Evolutionary conservation across 2,113 vertebrate species (phyloP).

Genomic region (Notechis scutatus): DNA sequence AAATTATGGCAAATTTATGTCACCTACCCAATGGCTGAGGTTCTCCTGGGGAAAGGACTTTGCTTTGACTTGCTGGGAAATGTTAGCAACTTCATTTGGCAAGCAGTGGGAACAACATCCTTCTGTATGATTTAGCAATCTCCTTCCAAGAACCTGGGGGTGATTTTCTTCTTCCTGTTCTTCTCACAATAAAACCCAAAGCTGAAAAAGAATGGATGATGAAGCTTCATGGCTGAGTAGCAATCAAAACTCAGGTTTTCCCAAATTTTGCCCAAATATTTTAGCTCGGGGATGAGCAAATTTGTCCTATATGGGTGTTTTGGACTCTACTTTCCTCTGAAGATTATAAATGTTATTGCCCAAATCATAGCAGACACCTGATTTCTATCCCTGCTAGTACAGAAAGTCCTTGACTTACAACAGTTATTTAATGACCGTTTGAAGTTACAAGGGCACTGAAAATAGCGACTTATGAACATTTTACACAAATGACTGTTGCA

Average conservation of each 20-base stretch:
- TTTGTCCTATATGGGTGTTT: background rate
- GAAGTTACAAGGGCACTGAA: too few relatives aligned
- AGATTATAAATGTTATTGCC: background rate
- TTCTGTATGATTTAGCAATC: background rate
- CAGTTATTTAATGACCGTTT: too few relatives aligned
- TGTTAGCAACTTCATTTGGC: background rate
- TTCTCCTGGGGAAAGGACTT: background rate
- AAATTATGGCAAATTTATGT: background rate
- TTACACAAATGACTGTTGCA: background rate
- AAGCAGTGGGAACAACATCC: background rate
- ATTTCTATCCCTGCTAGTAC: background rate
- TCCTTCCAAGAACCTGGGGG: background rate
- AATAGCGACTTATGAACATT: background rate
- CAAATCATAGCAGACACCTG: background rate
- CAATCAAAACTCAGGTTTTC: background rate
- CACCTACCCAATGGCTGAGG: background rate
- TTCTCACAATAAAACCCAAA: background rate
- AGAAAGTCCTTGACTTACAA: background rate
- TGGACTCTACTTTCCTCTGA: background rate
- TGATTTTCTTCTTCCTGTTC: background rate
- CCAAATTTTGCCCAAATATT: background rate
- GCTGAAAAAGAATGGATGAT: background rate
- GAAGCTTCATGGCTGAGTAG: background rate
- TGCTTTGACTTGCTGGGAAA: background rate
- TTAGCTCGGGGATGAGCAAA: background rate